Evolutionary conservation across 2,113 vertebrate genomes (phyloP).

Genomic region (Cololabis saira): DNA sequence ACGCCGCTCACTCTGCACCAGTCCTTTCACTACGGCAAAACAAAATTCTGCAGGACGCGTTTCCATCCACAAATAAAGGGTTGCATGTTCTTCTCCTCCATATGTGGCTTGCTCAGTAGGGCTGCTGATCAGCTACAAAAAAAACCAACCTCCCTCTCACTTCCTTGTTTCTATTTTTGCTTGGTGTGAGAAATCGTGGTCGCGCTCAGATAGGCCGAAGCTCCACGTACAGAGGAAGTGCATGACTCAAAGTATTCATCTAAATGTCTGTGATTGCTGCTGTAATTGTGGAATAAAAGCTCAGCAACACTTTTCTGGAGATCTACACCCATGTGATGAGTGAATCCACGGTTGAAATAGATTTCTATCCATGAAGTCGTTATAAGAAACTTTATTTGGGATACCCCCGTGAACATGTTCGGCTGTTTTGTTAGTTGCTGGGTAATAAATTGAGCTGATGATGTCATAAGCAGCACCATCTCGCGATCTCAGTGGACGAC

Average conservation of each 20-base stretch:
- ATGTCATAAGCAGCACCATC: too few relatives aligned
- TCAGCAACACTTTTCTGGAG: slow-evolving; percentile 21
- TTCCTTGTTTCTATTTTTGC: not conserved
- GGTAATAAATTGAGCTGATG: too few relatives aligned
- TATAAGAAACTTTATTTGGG: too few relatives aligned
- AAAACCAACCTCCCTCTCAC: not conserved
- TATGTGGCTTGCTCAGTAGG: not conserved
- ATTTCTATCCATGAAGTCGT: too few relatives aligned
- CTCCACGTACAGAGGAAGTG: slow-evolving; percentile 8
- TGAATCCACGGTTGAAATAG: too few relatives aligned
- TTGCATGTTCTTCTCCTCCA: slow-evolving; percentile 9
- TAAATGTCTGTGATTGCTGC: slow-evolving; percentile 14
- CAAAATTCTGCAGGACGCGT: slow-evolving; percentile 28
- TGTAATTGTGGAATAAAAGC: slow-evolving; percentile 40
- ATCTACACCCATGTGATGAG: too few relatives aligned
- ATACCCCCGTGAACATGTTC: too few relatives aligned
- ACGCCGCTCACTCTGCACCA: too few relatives aligned
- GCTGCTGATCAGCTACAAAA: slow-evolving; percentile 20
- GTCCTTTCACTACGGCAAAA: not conserved
- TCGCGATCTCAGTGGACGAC: too few relatives aligned
- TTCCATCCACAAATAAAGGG: slow-evolving; percentile 10
- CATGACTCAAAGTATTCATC: slow-evolving; percentile 7
- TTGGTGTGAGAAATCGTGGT: not conserved
- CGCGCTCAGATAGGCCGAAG: not conserved
- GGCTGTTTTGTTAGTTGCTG: too few relatives aligned